phyloP scores from a whole-genome alignment of 2,797 vertebrate genomes.

The Aulostomus chinensis region DNA sequence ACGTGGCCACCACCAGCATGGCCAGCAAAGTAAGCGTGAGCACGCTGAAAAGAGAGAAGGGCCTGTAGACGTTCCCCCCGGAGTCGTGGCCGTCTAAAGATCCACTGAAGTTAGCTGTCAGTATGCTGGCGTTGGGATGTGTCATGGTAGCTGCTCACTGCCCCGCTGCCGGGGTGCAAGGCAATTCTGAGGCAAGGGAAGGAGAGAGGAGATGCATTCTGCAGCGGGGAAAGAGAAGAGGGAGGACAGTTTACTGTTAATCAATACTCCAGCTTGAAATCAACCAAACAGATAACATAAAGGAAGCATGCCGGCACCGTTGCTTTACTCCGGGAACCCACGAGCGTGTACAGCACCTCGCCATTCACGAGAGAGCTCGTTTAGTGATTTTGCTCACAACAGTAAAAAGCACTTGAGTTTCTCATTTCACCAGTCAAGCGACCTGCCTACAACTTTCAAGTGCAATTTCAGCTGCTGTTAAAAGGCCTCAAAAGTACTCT shows the following conservation, averaged over 20 bases:
- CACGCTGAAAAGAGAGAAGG: conserved; percentile 87
- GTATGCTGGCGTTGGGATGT: conserved; percentile 67
- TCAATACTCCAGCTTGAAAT: background rate
- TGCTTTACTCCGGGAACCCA: no score
- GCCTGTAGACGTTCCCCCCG: conserved; percentile 68
- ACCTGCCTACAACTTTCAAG: conserved; percentile 68
- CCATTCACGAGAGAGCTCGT: conserved; percentile 45
- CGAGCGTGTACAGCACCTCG: background rate
- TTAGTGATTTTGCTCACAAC: conserved; percentile 55
- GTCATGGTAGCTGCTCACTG: conserved; percentile 70
- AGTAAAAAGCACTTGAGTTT: conserved; percentile 59
- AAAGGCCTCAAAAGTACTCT: conserved; percentile 52
- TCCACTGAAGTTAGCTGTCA: conserved; percentile 64
- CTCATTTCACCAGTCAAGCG: conserved; percentile 56
- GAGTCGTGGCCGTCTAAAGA: conserved; percentile 64
- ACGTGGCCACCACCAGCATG: conserved; percentile 90
- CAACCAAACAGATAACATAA: background rate
- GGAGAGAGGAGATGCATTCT: conserved; percentile 49
- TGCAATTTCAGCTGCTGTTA: conserved; percentile 55
- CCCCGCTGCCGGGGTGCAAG: conserved; percentile 34
- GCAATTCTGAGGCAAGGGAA: conserved; percentile 9
- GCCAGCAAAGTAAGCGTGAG: conserved; percentile 88
- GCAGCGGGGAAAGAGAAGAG: conserved; percentile 27
- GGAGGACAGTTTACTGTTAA: conserved; percentile 1
- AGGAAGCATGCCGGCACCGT: no score